Conservation (phyloP, 2,888 invertebrate species). For the Scaptomyza parva region DNA sequence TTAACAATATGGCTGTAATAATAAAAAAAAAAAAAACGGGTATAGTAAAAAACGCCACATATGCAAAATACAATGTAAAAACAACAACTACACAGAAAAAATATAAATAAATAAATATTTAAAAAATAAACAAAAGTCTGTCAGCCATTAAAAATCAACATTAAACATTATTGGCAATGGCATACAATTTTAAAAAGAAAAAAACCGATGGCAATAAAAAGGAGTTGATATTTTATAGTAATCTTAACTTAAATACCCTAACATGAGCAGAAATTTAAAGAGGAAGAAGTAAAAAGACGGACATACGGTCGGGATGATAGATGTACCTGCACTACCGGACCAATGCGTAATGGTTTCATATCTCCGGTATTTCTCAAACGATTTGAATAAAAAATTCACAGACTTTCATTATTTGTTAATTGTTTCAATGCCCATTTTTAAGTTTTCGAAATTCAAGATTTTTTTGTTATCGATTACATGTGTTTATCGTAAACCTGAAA, state of each 20-base stretch:
- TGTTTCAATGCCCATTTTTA: too few relatives aligned
- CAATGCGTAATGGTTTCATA: too few relatives aligned
- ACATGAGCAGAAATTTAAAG: background rate
- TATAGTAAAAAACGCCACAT: slow-evolving; percentile 2
- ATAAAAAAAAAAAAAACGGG: slow-evolving; percentile 4
- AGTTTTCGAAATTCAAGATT: too few relatives aligned
- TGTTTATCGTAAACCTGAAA: too few relatives aligned
- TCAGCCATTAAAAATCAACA: slow-evolving; percentile 47
- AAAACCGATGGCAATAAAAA: slow-evolving; percentile 3
- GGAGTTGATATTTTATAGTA: background rate
- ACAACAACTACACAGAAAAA: slow-evolving; percentile 33
- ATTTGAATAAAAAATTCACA: too few relatives aligned
- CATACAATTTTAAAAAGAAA: slow-evolving; percentile 12
- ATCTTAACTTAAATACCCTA: slow-evolving; percentile 17
- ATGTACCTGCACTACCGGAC: too few relatives aligned
- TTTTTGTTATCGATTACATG: too few relatives aligned
- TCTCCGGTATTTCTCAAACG: too few relatives aligned
- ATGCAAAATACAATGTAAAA: slow-evolving; percentile 43
- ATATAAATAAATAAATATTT: slow-evolving; percentile 50
- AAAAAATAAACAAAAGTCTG: slow-evolving; percentile 27
- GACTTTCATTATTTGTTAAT: too few relatives aligned
- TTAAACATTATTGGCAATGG: slow-evolving; percentile 44
- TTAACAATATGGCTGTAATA: slow-evolving; percentile 12
- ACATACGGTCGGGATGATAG: too few relatives aligned
- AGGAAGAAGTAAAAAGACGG: too few relatives aligned